phyloP scores from a whole-genome alignment of 2,113 vertebrate species.

The Spea bombifrons region DNA sequence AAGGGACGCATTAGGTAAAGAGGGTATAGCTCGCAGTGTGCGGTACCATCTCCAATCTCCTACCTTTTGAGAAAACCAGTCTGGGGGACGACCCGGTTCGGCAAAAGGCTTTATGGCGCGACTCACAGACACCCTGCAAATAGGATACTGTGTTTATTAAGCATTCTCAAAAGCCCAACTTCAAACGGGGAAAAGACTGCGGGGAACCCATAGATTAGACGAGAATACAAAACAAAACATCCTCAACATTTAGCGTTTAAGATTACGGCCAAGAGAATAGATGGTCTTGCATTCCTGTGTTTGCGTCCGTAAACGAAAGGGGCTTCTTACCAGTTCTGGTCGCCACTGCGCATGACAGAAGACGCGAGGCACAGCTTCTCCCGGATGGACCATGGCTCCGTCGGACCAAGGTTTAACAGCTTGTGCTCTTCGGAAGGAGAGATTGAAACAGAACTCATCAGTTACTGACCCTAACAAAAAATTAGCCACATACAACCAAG shows the following conservation, averaged over 20 bases:
- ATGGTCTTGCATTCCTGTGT: too few relatives aligned
- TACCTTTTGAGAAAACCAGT: constrained; percentile 99
- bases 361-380: constrained; percentile 96
- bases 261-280: too few relatives aligned
- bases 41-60: constrained; percentile 22
- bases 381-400: constrained; percentile 93
- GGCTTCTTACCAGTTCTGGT: constrained; percentile 90
- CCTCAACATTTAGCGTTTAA: too few relatives aligned
- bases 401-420: constrained; percentile 86
- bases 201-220: too few relatives aligned
- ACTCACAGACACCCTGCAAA: constrained; percentile 92
- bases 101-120: constrained; percentile 98
- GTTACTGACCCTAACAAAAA: neutral
- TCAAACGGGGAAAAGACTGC: too few relatives aligned
- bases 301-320: too few relatives aligned
- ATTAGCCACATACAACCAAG: neutral
- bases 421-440: constrained; percentile 81
- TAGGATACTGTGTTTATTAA: neutral
- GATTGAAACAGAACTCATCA: neutral
- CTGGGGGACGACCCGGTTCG: constrained; percentile 90
- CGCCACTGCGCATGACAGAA: constrained; percentile 96
- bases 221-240: too few relatives aligned
- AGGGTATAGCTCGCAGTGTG: too few relatives aligned
- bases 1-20: too few relatives aligned
- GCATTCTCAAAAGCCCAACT: too few relatives aligned